Evolutionary conservation across 1,140 invertebrate species (phyloP).

Genomic region (Lepidostoma basale): DNA sequence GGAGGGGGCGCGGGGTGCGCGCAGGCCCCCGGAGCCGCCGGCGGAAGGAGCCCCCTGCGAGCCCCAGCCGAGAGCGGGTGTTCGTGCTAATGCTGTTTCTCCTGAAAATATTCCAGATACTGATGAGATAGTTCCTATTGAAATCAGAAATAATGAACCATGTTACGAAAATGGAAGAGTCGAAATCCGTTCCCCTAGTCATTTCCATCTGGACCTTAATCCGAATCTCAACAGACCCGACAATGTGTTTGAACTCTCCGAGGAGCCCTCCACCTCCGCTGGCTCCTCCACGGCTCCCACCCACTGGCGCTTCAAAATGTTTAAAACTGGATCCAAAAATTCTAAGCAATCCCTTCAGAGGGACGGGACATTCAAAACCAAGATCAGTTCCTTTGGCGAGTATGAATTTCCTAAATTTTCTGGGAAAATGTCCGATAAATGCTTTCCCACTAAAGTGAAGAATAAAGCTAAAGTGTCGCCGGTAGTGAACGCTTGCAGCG

Average conservation of each 20-base stretch:
- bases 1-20: constrained; percentile 11
- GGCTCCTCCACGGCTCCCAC: constrained; percentile 40
- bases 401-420: constrained; percentile 39
- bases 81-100: neutral
- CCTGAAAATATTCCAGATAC: neutral
- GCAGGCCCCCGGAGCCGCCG: neutral
- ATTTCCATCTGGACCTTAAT: constrained; percentile 41
- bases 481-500: constrained; percentile 15
- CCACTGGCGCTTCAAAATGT: constrained; percentile 47
- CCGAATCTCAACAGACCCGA: constrained; percentile 44
- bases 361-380: constrained; percentile 33
- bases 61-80: constrained; percentile 29
- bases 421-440: constrained; percentile 41
- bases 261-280: constrained; percentile 50
- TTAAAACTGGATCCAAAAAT: constrained; percentile 43
- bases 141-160: constrained; percentile 13
- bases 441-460: constrained; percentile 40
- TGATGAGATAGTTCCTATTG: constrained; percentile 14
- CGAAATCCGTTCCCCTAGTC: constrained; percentile 40
- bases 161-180: constrained; percentile 22
- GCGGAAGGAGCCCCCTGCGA: neutral
- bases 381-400: constrained; percentile 31
- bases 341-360: constrained; percentile 34
- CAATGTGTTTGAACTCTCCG: constrained; percentile 61
- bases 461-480: constrained; percentile 43